These are phyloP conservation scores for Euwallacea similis DNA, from an alignment of 1,140 invertebrate genomes.

Conservation along the genomic window DNA sequence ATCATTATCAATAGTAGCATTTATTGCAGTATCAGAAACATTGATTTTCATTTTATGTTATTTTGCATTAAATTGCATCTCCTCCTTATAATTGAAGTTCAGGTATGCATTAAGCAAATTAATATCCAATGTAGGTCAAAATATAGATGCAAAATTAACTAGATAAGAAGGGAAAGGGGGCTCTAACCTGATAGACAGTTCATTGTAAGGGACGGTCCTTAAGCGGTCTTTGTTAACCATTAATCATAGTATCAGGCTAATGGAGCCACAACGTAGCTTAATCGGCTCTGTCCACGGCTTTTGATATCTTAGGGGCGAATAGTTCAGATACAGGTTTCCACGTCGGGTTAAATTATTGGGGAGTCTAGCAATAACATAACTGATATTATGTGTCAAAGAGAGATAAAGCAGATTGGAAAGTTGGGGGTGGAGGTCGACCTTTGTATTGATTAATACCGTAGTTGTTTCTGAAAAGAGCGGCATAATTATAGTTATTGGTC, in stretches of 20 bases:
- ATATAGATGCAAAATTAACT: constrained; percentile 37
- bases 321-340: constrained; percentile 12
- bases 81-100: too few species aligned
- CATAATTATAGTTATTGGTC: too few species aligned
- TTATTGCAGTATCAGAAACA: too few species aligned
- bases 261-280: constrained; percentile 37
- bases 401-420: too few species aligned
- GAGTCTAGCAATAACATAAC: constrained; percentile 1
- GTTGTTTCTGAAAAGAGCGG: too few species aligned
- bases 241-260: constrained; percentile 40
- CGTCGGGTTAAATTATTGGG: not conserved
- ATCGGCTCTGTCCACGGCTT: constrained; percentile 38
- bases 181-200: constrained; percentile 39
- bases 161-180: constrained; percentile 29
- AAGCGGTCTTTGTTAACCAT: constrained; percentile 40
- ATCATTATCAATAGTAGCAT: too few species aligned
- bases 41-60: too few species aligned
- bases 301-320: constrained; percentile 35
- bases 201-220: constrained; percentile 36
- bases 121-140: constrained; percentile 32
- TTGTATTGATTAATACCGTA: too few species aligned
- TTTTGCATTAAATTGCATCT: too few species aligned
- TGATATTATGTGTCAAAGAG: not conserved
- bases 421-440: too few species aligned
- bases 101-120: constrained; percentile 4